These are phyloP conservation scores for Parasteatoda tepidariorum DNA, from an alignment of 1,140 invertebrate genomes.

Conservation along the genomic window DNA sequence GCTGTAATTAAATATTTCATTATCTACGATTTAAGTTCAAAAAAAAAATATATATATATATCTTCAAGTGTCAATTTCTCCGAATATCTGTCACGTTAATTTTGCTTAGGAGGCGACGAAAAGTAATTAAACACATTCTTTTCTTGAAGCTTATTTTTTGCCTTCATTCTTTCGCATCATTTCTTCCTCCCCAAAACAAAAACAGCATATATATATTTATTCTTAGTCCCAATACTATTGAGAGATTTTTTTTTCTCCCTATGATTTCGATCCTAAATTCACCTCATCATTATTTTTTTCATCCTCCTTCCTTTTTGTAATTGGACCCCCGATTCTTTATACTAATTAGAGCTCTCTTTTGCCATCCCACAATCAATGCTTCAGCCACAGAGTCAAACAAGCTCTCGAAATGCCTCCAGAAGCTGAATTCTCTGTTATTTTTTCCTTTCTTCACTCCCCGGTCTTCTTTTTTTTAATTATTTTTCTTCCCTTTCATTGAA, in stretches of 20 bases:
- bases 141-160: neutral
- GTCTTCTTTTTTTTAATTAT: constrained; percentile 22
- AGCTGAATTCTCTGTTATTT: neutral
- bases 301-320: neutral
- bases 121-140: neutral
- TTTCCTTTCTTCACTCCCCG: neutral
- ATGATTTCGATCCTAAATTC: no score
- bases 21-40: no score
- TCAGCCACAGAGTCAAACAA: neutral
- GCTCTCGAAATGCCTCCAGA: neutral
- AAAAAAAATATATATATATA: no score
- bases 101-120: no score
- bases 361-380: constrained; percentile 14
- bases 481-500: constrained; percentile 18
- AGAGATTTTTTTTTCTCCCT: no score
- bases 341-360: constrained; percentile 27
- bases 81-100: no score
- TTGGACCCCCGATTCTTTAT: constrained; percentile 24
- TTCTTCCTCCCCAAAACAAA: neutral
- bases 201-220: no score
- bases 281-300: neutral
- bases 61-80: no score
- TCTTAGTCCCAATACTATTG: no score
- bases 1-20: no score
- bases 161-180: neutral